Base-by-base conservation (phyloP, 2,113 vertebrate genomes). In the Rhineura floridana region DNA sequence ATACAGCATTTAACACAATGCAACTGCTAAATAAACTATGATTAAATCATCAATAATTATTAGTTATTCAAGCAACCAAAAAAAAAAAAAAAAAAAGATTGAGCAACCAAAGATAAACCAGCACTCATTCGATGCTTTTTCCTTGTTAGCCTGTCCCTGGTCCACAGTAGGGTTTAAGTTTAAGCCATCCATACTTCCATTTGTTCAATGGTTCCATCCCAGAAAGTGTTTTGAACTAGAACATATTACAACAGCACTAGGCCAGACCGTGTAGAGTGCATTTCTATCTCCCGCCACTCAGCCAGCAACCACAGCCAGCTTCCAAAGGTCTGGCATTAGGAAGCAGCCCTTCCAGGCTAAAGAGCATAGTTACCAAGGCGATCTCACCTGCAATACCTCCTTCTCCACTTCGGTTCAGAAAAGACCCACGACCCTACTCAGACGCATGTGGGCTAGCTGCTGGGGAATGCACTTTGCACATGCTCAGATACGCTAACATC, bases 331-430 rank as follows among this genome's bases (percentile, higher is more conserved):
- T 70, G 69, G n/a, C 12, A 15, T 17, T 36, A 70, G n/a, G n/a
- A 33, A 70, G 11, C 69, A 70, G 8, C 15, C 23, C 39, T 46
- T 76, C 21, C 42, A 76, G 23, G 42, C 44, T 42, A 44, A 36
- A 70, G 7, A 76, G 23, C 73, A 76, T 44, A 11, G 23, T 42
- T 28, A 9, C 36, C 39, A 76, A 46, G 73, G 9, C 23, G 73
- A 46, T 25, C 12, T 6, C 7, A 72, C 4, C 70, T 39, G 17
- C 70, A 72, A 4, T 12, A 36, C 36, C 5, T 1, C n/a, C n/a
- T 6, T 4, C 11, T 6, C 30, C 2, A 3, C 3, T 30, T 28
- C 42, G n/a, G n/a, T n/a, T n/a, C n/a, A n/a, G n/a, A n/a, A n/a
- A n/a, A n/a, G n/a, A 62, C 25, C 48, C 6, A 19, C 42, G n/a